Base-by-base conservation (phyloP, 2,888 invertebrate genomes). In the Chironomus tentans region DNA sequence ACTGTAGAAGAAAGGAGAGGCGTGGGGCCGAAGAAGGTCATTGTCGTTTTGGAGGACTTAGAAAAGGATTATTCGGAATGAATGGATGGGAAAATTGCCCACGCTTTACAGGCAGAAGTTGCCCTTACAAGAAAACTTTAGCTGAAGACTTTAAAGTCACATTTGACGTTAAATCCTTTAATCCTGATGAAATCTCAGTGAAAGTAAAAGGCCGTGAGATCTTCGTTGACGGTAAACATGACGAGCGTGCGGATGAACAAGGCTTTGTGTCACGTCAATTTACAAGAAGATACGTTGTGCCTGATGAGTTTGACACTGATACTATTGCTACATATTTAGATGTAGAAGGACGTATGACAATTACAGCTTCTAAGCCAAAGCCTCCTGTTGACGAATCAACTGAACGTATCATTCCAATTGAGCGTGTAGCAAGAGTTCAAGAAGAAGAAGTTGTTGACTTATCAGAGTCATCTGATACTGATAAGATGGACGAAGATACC, bases 261-360 rank as follows among this genome's bases (percentile, higher is more conserved):
- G 73, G 73, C 10, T 73, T 73, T 62, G 22, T 73, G 7, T 73
- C 73, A 13, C 73, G 73, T 46, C 62, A 62, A 62, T 73, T 73
- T 21, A 38, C 73, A 7, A 62, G 65, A 22, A 28, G 73, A 13
- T 73, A 15, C 28, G 47, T 62, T 22, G 15, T 73, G 65, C 62
- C 62, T 12, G 61, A 73, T 46, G 65, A 62, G 21, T 73, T 46
- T 73, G 73, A 73, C 24, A 61, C 28, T 62, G 65, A 73, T 13
- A 73, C 73, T 15, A 46, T 73, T 38, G 21, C 73, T 38, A 62
- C 73, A 18, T 46, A 28, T 62, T 50, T 73, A 46, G 15, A 13
- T 47, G 65, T 62, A 21, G 73, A 62, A 13, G 73, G 73, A 12
- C 48, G 62, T 21, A 62, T 73, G 65, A 73, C 62, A 4, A 73